Conservation (phyloP, 1,140 invertebrate genomes). For the Phortica variegata region DNA sequence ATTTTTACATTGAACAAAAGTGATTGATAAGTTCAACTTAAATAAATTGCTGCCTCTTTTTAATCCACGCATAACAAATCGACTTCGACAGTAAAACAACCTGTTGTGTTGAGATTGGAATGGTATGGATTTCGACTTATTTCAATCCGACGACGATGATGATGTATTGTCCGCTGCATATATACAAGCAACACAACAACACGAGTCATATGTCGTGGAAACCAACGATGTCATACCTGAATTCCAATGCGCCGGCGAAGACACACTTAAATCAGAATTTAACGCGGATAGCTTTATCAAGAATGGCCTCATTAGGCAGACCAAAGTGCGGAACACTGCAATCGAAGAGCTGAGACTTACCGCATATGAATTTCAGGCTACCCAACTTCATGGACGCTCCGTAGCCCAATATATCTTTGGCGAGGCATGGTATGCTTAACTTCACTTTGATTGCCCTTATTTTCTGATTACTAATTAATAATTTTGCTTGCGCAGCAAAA, state of each 20-base stretch:
- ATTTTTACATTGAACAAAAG: too few species aligned
- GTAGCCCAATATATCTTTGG: conserved; percentile 26
- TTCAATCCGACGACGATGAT: conserved; percentile 51
- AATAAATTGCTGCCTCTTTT: too few species aligned
- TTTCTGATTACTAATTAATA: neutral
- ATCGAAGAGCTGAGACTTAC: conserved; percentile 7
- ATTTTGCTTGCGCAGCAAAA: conserved; percentile 24
- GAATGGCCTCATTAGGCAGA: conserved; percentile 23
- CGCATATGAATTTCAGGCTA: conserved; percentile 28
- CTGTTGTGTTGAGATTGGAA: too few species aligned
- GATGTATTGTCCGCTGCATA: conserved; percentile 36
- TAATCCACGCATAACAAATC: too few species aligned
- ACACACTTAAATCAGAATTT: conserved; percentile 25
- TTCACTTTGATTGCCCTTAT: neutral
- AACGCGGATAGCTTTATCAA: conserved; percentile 29
- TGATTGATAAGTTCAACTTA: too few species aligned
- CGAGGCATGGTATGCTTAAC: conserved; percentile 31
- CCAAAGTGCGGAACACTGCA: neutral
- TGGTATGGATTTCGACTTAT: conserved; percentile 49
- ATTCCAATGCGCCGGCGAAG: conserved; percentile 39
- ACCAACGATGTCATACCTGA: conserved; percentile 32
- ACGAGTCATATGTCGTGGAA: conserved; percentile 1
- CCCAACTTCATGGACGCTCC: conserved; percentile 17
- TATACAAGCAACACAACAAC: conserved; percentile 31
- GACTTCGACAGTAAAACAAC: too few species aligned